Conservation (phyloP, 64 coral and sea anemone genomes). For the Montipora cactus region DNA sequence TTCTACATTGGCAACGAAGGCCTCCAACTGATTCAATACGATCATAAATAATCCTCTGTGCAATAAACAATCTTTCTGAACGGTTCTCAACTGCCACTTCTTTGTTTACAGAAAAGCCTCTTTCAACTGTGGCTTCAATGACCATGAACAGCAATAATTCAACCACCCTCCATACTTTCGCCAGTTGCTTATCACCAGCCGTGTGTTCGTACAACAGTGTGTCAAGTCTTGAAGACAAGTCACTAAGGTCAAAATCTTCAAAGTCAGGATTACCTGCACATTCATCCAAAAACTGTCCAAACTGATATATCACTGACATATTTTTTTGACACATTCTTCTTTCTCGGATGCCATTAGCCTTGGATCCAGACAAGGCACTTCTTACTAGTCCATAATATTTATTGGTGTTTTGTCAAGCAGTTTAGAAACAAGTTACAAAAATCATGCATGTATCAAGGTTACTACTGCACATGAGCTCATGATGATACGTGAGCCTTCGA, state of each 20-base stretch:
- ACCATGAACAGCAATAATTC: conserved; percentile 64
- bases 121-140: conserved; percentile 61
- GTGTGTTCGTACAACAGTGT: conserved; percentile 39
- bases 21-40: conserved; percentile 25
- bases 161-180: conserved; percentile 52
- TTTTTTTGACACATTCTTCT: background rate
- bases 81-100: background rate
- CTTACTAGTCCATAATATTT: background rate
- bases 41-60: conserved; percentile 69
- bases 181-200: conserved; percentile 40
- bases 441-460: background rate
- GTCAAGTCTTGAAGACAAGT: too few relatives aligned
- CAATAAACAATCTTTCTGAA: conserved; percentile 56
- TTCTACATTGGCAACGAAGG: conserved; percentile 28
- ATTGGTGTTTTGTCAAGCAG: conserved; percentile 1
- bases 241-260: too few relatives aligned
- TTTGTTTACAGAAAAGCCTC: conserved; percentile 73
- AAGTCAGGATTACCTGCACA: background rate
- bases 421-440: too few relatives aligned
- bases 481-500: too few relatives aligned
- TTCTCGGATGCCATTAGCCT: background rate
- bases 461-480: too few relatives aligned
- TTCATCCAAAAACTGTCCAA: background rate
- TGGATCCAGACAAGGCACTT: background rate
- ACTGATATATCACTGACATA: background rate